Percentiles rank a stretch among this genome's conserved stretches.
These are phyloP conservation scores for Mionectes olivaceus DNA, from an alignment of 2,797 vertebrate genomes.

Conservation along the genomic window DNA sequence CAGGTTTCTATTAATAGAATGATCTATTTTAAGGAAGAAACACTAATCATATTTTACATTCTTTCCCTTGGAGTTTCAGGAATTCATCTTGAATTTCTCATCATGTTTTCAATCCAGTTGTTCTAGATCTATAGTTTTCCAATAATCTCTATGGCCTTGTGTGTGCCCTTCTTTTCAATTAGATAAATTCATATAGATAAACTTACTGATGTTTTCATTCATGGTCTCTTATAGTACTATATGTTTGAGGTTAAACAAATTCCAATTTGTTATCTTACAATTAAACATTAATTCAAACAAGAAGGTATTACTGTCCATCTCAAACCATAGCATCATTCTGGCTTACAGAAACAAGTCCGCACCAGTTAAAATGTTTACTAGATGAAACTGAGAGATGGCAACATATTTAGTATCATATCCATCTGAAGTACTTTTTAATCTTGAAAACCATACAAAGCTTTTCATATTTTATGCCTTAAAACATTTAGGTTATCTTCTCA, in stretches of 20 bases:
- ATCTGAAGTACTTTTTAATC: neutral
- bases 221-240: neutral
- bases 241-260: neutral
- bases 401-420: neutral
- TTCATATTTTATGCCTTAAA: neutral
- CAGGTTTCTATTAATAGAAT: neutral
- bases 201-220: neutral
- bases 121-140: neutral
- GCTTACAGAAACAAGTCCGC: neutral
- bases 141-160: neutral
- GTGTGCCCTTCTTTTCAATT: neutral
- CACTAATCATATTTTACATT: neutral
- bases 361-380: neutral
- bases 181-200: neutral
- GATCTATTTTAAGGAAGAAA: neutral
- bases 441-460: neutral
- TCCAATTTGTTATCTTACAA: neutral
- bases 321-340: neutral
- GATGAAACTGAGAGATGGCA: neutral
- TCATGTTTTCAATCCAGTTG: neutral
- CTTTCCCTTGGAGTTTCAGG: neutral
- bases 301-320: neutral
- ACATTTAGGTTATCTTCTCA: neutral
- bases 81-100: neutral
- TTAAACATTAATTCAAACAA: neutral